Evolutionary conservation across 2,113 vertebrate genomes (phyloP).

Genomic region (Onychostruthus taczanowskii): DNA sequence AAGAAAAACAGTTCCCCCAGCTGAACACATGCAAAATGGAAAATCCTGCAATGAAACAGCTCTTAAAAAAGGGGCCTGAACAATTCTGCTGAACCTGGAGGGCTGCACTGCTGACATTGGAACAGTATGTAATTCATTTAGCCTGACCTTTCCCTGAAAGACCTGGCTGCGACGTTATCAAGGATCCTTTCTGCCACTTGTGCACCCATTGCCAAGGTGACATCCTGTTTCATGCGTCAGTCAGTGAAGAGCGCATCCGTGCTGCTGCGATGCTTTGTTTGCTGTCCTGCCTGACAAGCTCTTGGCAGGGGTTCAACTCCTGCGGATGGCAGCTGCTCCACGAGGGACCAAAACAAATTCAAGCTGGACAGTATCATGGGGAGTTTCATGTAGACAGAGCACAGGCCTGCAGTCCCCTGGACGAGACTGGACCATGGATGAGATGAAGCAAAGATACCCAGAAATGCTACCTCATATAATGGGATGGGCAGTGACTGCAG

Average conservation of each 20-base stretch:
- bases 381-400: not conserved
- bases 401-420: not conserved
- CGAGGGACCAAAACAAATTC: not conserved
- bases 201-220: slow-evolving; percentile 47
- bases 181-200: slow-evolving; percentile 11
- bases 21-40: not conserved
- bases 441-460: not conserved
- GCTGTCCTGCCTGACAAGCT: slow-evolving; percentile 51
- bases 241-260: not conserved
- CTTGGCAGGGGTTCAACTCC: slow-evolving; percentile 56
- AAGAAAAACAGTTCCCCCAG: slow-evolving; percentile 35
- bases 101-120: not conserved
- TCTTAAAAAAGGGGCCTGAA: not conserved
- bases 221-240: slow-evolving; percentile 32
- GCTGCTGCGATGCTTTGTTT: slow-evolving; percentile 46
- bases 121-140: slow-evolving; percentile 19
- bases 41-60: slow-evolving; percentile 7
- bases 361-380: not conserved
- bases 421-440: not conserved
- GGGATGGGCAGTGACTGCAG: not conserved
- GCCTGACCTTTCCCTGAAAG: slow-evolving; percentile 47
- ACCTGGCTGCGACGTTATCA: not conserved
- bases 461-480: not conserved
- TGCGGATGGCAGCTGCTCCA: slow-evolving; percentile 28
- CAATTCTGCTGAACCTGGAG: not conserved